Evolutionary conservation across 35 echinoderm and acorn worm genomes (phyloP).

Genomic region (Antedon bifida): DNA sequence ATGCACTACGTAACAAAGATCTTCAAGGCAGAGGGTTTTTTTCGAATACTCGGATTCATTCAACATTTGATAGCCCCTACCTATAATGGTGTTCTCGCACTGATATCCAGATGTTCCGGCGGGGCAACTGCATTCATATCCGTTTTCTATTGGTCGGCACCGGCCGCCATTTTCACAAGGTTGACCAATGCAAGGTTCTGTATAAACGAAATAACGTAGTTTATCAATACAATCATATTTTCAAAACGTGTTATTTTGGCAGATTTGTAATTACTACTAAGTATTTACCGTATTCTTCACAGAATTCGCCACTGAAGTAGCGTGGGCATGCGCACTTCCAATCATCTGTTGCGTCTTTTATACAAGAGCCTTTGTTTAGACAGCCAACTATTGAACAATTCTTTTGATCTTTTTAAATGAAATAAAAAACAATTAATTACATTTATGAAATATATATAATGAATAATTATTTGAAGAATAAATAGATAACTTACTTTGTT

Average conservation of each 20-base stretch:
- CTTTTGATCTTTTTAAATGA: neutral
- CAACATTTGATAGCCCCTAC: neutral
- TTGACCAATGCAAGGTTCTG: neutral
- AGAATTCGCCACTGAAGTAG: neutral
- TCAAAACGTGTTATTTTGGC: too few relatives aligned
- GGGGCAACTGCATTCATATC: neutral
- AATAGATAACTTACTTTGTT: neutral
- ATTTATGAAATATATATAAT: too few relatives aligned
- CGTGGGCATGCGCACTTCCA: neutral
- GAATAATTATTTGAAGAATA: too few relatives aligned
- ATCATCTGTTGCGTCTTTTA: neutral
- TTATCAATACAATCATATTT: too few relatives aligned
- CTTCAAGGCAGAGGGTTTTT: too few relatives aligned
- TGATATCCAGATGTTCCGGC: neutral
- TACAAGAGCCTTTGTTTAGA: neutral
- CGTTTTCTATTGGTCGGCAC: neutral
- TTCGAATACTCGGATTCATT: too few relatives aligned
- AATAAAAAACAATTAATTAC: too few relatives aligned
- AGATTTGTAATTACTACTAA: too few relatives aligned
- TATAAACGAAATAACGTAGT: too few relatives aligned
- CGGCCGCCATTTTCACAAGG: neutral
- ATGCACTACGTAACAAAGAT: too few relatives aligned
- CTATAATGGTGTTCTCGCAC: neutral
- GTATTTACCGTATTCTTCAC: neutral
- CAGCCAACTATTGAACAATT: neutral